Conservation (phyloP, 2,888 invertebrate genomes). For the Drosophila mercatorum region DNA sequence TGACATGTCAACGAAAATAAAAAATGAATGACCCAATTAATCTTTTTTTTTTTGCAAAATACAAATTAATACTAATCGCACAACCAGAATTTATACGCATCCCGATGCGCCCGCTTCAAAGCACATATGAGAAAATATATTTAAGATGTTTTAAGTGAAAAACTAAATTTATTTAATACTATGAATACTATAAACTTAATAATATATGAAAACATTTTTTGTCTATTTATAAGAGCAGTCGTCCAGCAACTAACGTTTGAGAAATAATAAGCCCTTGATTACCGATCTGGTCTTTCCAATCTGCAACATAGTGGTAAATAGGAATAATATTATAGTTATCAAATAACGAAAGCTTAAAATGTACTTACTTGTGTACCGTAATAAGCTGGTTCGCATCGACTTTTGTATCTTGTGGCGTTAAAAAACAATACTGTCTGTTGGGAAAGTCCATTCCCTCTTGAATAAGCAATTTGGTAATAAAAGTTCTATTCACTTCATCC, state of each 20-base stretch:
- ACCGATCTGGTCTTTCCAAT: constrained; percentile 51
- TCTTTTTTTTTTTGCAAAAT: no score
- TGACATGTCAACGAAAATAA: no score
- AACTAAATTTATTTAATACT: not conserved
- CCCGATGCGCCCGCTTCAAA: no score
- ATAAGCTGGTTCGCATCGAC: constrained; percentile 85
- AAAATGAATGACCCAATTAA: no score
- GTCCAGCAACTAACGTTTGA: constrained; percentile 31
- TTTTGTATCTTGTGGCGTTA: constrained; percentile 93
- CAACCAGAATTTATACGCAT: no score
- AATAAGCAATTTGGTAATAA: constrained; percentile 87
- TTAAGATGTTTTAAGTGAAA: no score
- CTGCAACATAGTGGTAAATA: constrained; percentile 24
- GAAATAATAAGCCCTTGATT: not conserved
- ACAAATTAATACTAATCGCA: no score
- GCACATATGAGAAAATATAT: no score
- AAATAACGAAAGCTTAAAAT: not conserved
- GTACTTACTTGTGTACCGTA: constrained; percentile 87
- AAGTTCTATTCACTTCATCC: constrained; percentile 70
- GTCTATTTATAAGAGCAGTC: not conserved
- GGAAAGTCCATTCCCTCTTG: constrained; percentile 89
- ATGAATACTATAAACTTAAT: not conserved
- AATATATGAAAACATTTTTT: not conserved
- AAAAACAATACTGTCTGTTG: constrained; percentile 93
- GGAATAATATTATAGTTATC: not conserved